Base-by-base conservation (phyloP, 2,797 vertebrate genomes). In the Myotis pilosus region DNA sequence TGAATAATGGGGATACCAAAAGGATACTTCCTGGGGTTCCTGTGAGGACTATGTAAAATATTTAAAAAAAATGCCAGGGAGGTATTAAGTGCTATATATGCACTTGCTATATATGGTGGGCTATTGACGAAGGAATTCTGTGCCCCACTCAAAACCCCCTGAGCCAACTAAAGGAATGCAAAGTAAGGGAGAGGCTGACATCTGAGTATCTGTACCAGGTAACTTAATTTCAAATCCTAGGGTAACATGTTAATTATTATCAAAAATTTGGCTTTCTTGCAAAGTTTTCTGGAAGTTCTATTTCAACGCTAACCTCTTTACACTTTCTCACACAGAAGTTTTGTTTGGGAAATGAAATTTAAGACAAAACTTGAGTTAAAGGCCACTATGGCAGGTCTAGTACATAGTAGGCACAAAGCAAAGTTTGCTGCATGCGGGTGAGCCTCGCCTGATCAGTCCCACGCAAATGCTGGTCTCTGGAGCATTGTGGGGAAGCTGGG, bases 21-120 rank as follows among this genome's bases (percentile, higher is more conserved):
- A 80, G 66, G 23, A 3, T 7, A 60, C n/a, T n/a, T 55, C 57
- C 6, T 2, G 9, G 16, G 6, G 30, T 2, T n/a, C 57, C 36
- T n/a, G 10, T 57, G 36, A n/a, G 71, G n/a, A 20, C 60, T 15
- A 12, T 0, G 8, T 12, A 5, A 60, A 23, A n/a, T 16, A 53
- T 36, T 78, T 47, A 22, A 38, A 20, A 20, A 44, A n/a, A 12
- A 28, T 2, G 33, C 28, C 36, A 11, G 47, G 47, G 47, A 28
- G 1, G 19, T 3, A 7, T 13, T 0, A 69, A 74, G 25, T 1
- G 1, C 23, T n/a, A 12, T 25, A 2, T 0, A 2, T 8, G 11
- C 41, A 44, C 25, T 33, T 12, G 15, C 23, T 16, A 22, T 13
- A 23, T 22, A 22, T 15, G 20, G 33, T 15, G 53, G 6, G 49